Evolutionary conservation across 2,797 vertebrate species (phyloP).

Genomic region (Sitta carolinensis): DNA sequence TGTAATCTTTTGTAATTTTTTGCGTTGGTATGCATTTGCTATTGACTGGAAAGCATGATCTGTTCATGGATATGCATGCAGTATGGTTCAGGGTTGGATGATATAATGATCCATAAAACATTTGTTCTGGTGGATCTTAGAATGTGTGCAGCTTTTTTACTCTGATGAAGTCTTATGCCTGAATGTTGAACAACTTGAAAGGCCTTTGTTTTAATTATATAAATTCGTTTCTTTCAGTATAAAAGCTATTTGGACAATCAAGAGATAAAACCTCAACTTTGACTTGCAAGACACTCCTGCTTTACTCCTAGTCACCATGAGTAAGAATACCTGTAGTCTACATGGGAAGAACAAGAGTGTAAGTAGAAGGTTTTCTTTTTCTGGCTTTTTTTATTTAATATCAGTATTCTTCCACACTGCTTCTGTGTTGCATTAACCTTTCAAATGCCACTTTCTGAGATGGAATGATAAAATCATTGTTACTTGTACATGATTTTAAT

Average conservation of each 20-base stretch:
- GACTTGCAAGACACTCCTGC: not conserved
- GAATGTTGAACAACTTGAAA: not conserved
- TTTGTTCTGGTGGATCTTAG: not conserved
- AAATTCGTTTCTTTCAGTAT: constrained; percentile 64
- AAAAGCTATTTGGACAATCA: constrained; percentile 49
- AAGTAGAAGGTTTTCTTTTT: constrained; percentile 53
- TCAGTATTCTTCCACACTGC: not conserved
- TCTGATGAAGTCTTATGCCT: not conserved
- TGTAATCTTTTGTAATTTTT: not conserved
- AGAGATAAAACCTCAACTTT: not conserved
- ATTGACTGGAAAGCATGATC: not conserved
- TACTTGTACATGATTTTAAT: not conserved
- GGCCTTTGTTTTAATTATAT: not conserved
- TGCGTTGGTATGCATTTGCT: not conserved
- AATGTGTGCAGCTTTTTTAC: not conserved
- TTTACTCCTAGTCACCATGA: constrained; percentile 63
- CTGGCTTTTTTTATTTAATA: not conserved
- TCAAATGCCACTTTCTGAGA: not conserved
- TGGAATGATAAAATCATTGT: not conserved
- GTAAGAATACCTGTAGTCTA: constrained; percentile 47
- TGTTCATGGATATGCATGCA: not conserved
- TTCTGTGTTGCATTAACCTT: not conserved
- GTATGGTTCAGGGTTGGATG: not conserved
- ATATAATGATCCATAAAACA: not conserved
- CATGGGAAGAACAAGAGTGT: constrained; percentile 74